Base-by-base conservation (phyloP, 1,140 invertebrate species). In the Marisa cornuarietis region DNA sequence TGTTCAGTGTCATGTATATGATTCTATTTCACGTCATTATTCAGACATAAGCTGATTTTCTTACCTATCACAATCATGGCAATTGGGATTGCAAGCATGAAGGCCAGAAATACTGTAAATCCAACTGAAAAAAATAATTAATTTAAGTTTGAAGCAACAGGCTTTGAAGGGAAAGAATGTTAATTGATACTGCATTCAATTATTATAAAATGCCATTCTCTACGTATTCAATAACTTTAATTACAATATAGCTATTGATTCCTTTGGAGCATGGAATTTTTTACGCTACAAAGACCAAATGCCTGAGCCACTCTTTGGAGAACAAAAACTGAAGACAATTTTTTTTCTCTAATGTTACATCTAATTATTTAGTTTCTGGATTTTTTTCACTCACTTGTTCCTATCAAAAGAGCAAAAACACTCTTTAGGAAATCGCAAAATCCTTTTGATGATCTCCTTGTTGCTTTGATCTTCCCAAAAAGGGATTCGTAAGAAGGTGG, bases 401-500 rank as follows among this genome's bases (percentile, higher is more conserved):
- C 93, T 75, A 94, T 85, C 24, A 94, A 85, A 54, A 94, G 91
- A 51, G 94, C 90, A 18, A 94, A 83, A 49, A 94, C 89, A 86
- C 94, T 94, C 83, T 93, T 93, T 22, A 94, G 80, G 85, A 94
- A 94, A 82, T 94, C 93, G 31, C 94, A 87, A 80, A 94, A 87
- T 63, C 93, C 92, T 88, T 91, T 93, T 3, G 94, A 94, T 42
- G 92, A 90, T 86, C 93, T 93, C 79, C 92, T 92, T 0, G 92
- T 93, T 86, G 93, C 93, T 81, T 93, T 90, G n/a, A 94, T 92
- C 86, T 93, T 89, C 26, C 94, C 94, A 91, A 94, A 94, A 3
- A 94, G 83, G 5, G 94, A 94, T 84, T 94, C 93, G 85, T 94
- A 94, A 0, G 93, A 93, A n/a, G 94, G 94, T 16, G 94, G 94